Conservation (phyloP, 2,113 vertebrate species). For the Mastomys coucha region DNA sequence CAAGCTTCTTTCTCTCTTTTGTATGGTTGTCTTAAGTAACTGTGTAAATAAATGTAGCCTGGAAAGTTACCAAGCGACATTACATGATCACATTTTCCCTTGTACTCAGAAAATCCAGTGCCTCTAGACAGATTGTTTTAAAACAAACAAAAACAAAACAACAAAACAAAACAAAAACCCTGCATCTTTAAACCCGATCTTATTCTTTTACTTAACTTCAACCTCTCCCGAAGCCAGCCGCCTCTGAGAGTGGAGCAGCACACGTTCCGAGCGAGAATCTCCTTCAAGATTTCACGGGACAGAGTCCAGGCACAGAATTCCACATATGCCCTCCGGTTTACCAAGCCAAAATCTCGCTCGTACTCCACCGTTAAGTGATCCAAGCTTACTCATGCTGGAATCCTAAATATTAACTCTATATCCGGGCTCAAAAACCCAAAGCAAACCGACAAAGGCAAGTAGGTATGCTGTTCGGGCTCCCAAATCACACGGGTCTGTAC, state of each 20-base stretch:
- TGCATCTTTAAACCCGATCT: constrained; percentile 58
- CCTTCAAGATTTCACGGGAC: constrained; percentile 37
- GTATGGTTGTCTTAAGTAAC: constrained; percentile 81
- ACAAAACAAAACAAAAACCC: neutral
- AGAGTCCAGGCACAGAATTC: constrained; percentile 52
- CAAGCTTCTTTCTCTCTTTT: constrained; percentile 80
- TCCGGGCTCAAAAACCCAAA: neutral
- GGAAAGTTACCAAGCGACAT: constrained; percentile 66
- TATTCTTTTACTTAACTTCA: constrained; percentile 45
- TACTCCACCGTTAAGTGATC: neutral
- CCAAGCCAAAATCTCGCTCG: neutral
- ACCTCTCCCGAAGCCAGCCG: constrained; percentile 40
- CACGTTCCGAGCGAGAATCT: constrained; percentile 12
- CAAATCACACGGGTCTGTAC: constrained; percentile 54
- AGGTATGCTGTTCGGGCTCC: neutral
- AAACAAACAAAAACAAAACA: neutral
- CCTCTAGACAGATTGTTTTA: constrained; percentile 77
- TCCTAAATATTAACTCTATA: neutral
- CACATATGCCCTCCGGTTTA: neutral
- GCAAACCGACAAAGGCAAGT: constrained; percentile 38
- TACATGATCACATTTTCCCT: constrained; percentile 65
- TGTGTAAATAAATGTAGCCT: constrained; percentile 82
- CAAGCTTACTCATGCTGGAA: neutral
- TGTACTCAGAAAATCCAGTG: constrained; percentile 81
- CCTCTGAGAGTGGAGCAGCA: constrained; percentile 57